Base-by-base conservation (phyloP, 1,140 invertebrate species). In the Aphidius ervi region DNA sequence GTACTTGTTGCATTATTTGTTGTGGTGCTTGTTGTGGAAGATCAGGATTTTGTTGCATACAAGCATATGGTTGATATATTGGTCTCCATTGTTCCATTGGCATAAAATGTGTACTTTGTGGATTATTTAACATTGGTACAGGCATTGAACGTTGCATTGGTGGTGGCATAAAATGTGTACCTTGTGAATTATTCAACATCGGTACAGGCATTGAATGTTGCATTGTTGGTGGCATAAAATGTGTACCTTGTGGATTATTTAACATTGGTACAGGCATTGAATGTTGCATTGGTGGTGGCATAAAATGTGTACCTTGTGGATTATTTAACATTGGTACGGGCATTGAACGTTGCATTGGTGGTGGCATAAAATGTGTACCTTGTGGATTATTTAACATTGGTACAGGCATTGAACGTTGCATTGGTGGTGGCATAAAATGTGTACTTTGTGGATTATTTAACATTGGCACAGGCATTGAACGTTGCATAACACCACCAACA, bases 281-380 rank as follows among this genome's bases (percentile, higher is more conserved):
- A 43, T 82, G 83, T 87, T 87, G 88, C 65, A 88, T 86, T 58
- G 87, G 85, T 83, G 88, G 87, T 6, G 86, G 81, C 42, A 87
- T 78, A 43, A 88, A 75, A 68, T 82, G 78, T 0, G 79, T 74
- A 39, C 74, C 69, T 10, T 66, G 66, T 5, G 79, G 74, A 73
- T 76, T 77, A 16, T 16, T 16, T 37, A 71, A 60, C 76, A 80
- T 78, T 66, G 74, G 77, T 0, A 76, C 79, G 55, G 75, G 73
- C 70, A 81, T 79, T 55, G 78, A 78, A 43, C 82, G 83, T 87
- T 87, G 88, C 65, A 88, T 86, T 58, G 87, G 85, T 83, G 88
- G 87, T 6, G 86, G 81, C 42, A 87, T 78, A 43, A 88, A 75
- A 68, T 82, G 78, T 0, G 79, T 74, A 39, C 74, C 69, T 10